These are phyloP conservation scores for Pammene fasciana DNA, from an alignment of 2,888 invertebrate species.

Conservation along the genomic window DNA sequence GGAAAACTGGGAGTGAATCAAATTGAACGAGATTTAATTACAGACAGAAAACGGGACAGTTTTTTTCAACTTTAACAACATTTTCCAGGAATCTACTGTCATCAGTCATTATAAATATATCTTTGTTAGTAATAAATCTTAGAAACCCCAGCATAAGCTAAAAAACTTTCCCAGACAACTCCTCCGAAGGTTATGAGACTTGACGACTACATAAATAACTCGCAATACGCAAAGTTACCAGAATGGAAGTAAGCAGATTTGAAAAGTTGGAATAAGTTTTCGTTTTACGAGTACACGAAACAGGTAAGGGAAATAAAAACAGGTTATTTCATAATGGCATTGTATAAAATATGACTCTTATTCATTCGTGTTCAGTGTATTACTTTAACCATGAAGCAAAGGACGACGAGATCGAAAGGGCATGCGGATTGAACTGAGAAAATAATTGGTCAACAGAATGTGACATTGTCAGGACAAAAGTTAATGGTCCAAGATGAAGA, in stretches of 20 bases:
- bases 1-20: too few species aligned
- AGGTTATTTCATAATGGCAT: too few species aligned
- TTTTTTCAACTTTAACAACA: too few species aligned
- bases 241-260: slow-evolving; percentile 19
- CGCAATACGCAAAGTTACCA: background rate
- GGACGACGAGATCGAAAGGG: slow-evolving; percentile 6
- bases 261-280: slow-evolving; percentile 4
- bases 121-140: background rate
- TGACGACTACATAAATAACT: slow-evolving; percentile 5
- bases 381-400: slow-evolving; percentile 16
- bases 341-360: too few species aligned
- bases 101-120: too few species aligned
- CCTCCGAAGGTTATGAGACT: slow-evolving; percentile 1
- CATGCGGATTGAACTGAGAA: background rate
- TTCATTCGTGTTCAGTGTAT: too few species aligned
- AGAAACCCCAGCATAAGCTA: too few species aligned
- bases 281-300: background rate
- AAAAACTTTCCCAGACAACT: slow-evolving; percentile 1
- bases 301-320: too few species aligned
- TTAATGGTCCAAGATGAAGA: too few species aligned
- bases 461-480: background rate
- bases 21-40: too few species aligned
- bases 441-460: background rate
- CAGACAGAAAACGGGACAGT: too few species aligned
- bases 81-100: too few species aligned